Evolutionary conservation across 2,888 invertebrate genomes (phyloP).

Genomic region (Alitta virens): DNA sequence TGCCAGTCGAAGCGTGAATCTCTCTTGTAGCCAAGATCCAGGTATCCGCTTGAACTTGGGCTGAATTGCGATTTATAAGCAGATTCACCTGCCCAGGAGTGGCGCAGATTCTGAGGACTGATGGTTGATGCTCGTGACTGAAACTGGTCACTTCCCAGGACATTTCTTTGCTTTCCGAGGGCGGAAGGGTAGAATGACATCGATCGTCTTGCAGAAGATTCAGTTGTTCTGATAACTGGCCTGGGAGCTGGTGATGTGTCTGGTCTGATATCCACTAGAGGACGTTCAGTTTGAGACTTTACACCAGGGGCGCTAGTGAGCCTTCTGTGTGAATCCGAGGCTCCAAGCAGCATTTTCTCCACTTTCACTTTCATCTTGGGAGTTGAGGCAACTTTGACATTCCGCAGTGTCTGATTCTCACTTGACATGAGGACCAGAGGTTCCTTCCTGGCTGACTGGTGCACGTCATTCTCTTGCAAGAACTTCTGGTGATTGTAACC

Average conservation of each 20-base stretch:
- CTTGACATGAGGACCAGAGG: slow-evolving; percentile 45
- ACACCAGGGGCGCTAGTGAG: slow-evolving; percentile 34
- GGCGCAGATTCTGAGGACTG: slow-evolving; percentile 26
- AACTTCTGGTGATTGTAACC: slow-evolving; percentile 50
- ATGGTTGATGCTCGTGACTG: slow-evolving; percentile 36
- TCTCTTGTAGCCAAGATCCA: slow-evolving; percentile 28
- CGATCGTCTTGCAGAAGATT: not conserved
- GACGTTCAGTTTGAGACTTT: slow-evolving; percentile 9
- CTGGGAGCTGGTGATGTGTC: too few species aligned
- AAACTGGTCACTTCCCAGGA: slow-evolving; percentile 14
- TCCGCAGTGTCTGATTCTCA: slow-evolving; percentile 44
- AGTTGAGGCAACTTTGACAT: slow-evolving; percentile 20
- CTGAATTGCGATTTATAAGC: slow-evolving; percentile 42
- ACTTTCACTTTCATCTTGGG: slow-evolving; percentile 33
- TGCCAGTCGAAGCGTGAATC: slow-evolving; percentile 46
- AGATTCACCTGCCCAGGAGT: not conserved
- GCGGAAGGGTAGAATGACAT: not conserved
- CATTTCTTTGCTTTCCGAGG: not conserved
- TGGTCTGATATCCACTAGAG: not conserved
- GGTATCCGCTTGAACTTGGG: slow-evolving; percentile 31
- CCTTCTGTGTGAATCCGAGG: slow-evolving; percentile 33
- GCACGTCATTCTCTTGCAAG: slow-evolving; percentile 47
- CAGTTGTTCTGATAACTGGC: not conserved
- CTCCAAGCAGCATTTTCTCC: too few species aligned
- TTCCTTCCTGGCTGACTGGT: slow-evolving; percentile 39